A percentile compares a stretch with the other conserved stretches of the same genome.
Evolutionary conservation across 2,797 vertebrate genomes (phyloP).

Genomic region (Gymnoscopelus microlampas): DNA sequence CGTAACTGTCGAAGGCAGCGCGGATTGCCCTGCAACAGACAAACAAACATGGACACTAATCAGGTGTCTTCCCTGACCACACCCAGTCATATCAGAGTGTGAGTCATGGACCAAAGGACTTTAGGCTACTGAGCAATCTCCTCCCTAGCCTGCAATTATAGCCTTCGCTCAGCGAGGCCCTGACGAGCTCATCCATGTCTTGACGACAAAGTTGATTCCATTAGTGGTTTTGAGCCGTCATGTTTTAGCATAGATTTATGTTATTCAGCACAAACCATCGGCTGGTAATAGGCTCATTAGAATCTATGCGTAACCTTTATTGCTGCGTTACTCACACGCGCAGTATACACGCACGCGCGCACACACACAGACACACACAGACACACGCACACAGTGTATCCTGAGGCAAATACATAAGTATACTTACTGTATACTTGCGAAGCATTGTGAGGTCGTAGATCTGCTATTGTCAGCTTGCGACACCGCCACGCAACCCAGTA

Average conservation of each 20-base stretch:
- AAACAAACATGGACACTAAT: conserved; percentile 65
- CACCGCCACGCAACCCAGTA: too few species aligned
- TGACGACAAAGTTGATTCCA: conserved; percentile 70
- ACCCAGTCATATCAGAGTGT: conserved; percentile 52
- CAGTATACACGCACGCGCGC: not conserved
- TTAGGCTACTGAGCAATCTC: conserved; percentile 45
- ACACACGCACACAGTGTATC: conserved; percentile 10
- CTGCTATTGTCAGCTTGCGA: too few species aligned
- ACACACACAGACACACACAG: conserved; percentile 18
- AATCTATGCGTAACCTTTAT: conserved; percentile 56
- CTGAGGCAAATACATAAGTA: conserved; percentile 35
- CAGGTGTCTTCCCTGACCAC: conserved; percentile 39
- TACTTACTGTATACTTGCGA: too few species aligned
- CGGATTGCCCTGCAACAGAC: conserved; percentile 65
- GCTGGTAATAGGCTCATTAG: conserved; percentile 64
- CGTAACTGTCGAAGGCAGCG: conserved; percentile 18
- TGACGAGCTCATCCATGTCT: conserved; percentile 54
- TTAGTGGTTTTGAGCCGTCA: conserved; percentile 55
- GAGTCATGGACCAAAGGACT: conserved; percentile 60
- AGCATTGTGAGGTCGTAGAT: too few species aligned
- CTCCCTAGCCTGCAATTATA: conserved; percentile 60
- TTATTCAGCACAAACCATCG: conserved; percentile 49
- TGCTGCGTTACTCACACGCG: conserved; percentile 52
- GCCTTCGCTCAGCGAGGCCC: conserved; percentile 37
- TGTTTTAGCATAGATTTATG: conserved; percentile 43